Conservation (phyloP, 1,140 invertebrate species). For the Camponotus floridanus region DNA sequence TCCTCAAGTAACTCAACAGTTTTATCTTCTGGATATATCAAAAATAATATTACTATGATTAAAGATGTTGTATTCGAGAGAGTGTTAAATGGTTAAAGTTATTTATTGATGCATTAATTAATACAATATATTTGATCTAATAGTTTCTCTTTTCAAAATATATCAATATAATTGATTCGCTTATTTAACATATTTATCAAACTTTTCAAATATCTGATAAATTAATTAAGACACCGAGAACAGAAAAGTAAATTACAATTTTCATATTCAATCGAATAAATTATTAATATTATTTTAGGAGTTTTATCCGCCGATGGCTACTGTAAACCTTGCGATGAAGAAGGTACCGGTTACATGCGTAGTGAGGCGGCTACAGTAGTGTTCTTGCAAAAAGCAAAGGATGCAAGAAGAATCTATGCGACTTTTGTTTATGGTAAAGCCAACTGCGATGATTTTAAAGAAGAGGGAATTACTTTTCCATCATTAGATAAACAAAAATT, state of each 20-base stretch:
- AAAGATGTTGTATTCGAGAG: constrained; percentile 68
- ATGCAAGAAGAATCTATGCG: constrained; percentile 92
- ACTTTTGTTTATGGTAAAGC: constrained; percentile 90
- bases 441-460: constrained; percentile 94
- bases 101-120: neutral
- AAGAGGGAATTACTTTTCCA: constrained; percentile 96
- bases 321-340: constrained; percentile 96
- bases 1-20: constrained; percentile 94
- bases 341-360: constrained; percentile 91
- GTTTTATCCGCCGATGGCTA: constrained; percentile 94
- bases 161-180: too few species aligned
- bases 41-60: neutral
- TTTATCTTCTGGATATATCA: constrained; percentile 85
- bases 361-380: constrained; percentile 92
- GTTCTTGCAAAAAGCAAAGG: constrained; percentile 93
- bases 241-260: too few species aligned
- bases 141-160: too few species aligned
- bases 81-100: neutral
- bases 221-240: too few species aligned
- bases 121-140: too few species aligned
- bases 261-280: too few species aligned
- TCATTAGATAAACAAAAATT: constrained; percentile 93
- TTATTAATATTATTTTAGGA: constrained; percentile 83
- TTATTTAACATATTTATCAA: too few species aligned
- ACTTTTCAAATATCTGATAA: too few species aligned